Conservation (phyloP, 2,797 vertebrate species). For the Ctenochaetus hawaiiensis region DNA sequence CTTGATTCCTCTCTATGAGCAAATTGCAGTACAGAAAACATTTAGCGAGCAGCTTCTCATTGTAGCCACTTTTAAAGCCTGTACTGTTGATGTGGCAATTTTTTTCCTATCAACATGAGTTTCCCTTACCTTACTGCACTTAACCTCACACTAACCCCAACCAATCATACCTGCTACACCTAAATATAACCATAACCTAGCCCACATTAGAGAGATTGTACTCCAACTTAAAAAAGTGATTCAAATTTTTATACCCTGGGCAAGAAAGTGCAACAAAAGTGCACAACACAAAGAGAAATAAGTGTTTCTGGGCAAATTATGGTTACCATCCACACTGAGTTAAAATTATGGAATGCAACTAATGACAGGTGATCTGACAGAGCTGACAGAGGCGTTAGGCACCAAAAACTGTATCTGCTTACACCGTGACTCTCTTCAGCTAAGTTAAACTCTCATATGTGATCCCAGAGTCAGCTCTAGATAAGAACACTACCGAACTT, state of each 20-base stretch:
- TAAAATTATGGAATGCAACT: constrained; percentile 60
- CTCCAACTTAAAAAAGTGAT: background rate
- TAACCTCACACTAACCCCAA: too few relatives aligned
- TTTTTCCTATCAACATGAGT: too few relatives aligned
- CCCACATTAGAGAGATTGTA: too few relatives aligned
- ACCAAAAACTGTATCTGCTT: constrained; percentile 87
- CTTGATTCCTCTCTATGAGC: too few relatives aligned
- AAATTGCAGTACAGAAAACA: too few relatives aligned
- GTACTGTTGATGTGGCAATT: too few relatives aligned
- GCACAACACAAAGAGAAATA: background rate
- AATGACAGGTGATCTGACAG: constrained; percentile 86
- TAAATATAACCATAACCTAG: too few relatives aligned
- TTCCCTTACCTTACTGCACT: too few relatives aligned
- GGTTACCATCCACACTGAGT: constrained; percentile 42
- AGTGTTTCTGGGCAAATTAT: constrained; percentile 26
- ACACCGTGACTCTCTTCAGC: constrained; percentile 78
- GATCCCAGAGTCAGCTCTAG: constrained; percentile 45
- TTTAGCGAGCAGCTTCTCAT: too few relatives aligned
- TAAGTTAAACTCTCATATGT: constrained; percentile 86
- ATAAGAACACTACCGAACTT: constrained; percentile 18
- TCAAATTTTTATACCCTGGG: background rate
- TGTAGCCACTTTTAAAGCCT: too few relatives aligned
- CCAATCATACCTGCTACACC: too few relatives aligned
- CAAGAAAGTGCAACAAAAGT: background rate
- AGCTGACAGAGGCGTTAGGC: constrained; percentile 87